Conservation (phyloP, 2,113 vertebrate species). For the Axis porcinus region DNA sequence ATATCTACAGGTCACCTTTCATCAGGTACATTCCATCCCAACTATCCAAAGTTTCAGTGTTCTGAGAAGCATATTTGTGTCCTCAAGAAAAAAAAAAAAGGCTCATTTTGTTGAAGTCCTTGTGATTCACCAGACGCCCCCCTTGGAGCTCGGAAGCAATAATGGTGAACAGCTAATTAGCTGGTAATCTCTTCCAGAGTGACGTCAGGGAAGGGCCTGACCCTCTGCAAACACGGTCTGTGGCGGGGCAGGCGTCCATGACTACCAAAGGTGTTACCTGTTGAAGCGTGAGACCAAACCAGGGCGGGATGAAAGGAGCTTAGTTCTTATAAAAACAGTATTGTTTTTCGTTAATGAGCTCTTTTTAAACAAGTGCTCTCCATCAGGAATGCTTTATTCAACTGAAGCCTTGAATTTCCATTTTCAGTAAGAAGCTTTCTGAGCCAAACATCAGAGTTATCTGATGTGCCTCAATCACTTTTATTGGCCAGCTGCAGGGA, state of each 20-base stretch:
- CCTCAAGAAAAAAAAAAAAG: background rate
- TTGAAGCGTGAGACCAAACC: constrained; percentile 42
- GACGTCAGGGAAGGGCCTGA: constrained; percentile 24
- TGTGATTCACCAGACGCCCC: background rate
- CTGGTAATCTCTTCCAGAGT: background rate
- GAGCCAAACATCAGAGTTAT: constrained; percentile 35
- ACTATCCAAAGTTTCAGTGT: background rate
- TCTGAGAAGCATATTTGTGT: background rate
- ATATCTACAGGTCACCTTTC: background rate
- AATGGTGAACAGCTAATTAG: background rate
- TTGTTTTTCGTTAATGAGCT: constrained; percentile 53
- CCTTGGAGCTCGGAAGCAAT: background rate
- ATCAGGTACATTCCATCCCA: background rate
- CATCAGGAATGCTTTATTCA: constrained; percentile 42
- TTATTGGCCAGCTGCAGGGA: background rate
- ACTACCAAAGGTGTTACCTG: constrained; percentile 45
- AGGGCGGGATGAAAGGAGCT: constrained; percentile 36
- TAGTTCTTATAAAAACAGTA: constrained; percentile 35
- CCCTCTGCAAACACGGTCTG: background rate
- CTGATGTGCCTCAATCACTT: background rate
- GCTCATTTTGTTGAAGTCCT: background rate
- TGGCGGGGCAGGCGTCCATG: background rate
- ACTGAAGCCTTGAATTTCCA: constrained; percentile 32
- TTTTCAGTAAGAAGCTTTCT: constrained; percentile 28
- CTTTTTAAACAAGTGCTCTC: constrained; percentile 63